A percentile compares a stretch with the other conserved stretches of the same genome.
Conservation (phyloP, 2,113 vertebrate species). For the Peromyscus polionotus region DNA sequence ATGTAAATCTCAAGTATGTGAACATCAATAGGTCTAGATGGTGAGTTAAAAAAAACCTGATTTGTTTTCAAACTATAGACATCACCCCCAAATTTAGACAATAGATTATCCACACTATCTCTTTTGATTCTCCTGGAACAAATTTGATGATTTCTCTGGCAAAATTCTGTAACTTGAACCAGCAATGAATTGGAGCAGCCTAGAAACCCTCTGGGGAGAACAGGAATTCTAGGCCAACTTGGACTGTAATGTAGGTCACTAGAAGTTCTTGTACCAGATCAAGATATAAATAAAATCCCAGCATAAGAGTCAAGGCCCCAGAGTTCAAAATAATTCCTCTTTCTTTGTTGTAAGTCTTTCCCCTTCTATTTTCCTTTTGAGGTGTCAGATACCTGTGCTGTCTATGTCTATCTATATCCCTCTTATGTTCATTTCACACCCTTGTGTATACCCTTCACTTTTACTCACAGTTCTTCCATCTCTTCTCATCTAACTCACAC, state of each 20-base stretch:
- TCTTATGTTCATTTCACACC: not conserved
- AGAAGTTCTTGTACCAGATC: not conserved
- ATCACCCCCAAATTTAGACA: not conserved
- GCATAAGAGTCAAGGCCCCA: not conserved
- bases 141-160: not conserved
- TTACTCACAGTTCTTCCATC: not conserved
- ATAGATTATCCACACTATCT: not conserved
- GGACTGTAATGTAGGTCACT: constrained; percentile 60
- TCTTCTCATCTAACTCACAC: not conserved
- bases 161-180: not conserved
- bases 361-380: not conserved
- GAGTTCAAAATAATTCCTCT: not conserved
- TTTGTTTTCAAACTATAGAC: not conserved
- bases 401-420: not conserved
- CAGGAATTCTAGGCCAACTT: constrained; percentile 70
- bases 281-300: constrained; percentile 44
- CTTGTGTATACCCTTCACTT: not conserved
- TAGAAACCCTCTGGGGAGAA: not conserved
- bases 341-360: not conserved
- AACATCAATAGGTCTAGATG: not conserved
- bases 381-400: not conserved
- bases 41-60: not conserved
- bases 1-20: not conserved
- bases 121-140: not conserved
- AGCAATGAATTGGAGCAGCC: not conserved